These are phyloP conservation scores for Mus minutoides DNA, from an alignment of 2,797 vertebrate species.

Conservation along the genomic window DNA sequence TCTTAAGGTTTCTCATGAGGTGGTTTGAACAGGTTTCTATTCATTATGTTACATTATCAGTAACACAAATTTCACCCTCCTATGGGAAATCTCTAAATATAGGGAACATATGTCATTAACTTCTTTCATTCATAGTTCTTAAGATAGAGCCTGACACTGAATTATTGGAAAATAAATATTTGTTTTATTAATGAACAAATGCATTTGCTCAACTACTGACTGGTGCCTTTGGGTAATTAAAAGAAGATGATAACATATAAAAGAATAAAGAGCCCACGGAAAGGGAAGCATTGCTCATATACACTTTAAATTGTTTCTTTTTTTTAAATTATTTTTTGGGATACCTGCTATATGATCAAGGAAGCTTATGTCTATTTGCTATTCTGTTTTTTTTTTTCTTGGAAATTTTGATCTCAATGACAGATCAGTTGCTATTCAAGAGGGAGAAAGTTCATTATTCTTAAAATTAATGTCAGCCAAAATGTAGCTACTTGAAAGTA, in stretches of 20 bases:
- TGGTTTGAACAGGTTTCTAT: neutral
- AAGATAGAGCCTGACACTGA: neutral
- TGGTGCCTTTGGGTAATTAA: neutral
- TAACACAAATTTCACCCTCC: neutral
- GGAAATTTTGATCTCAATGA: neutral
- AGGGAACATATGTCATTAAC: neutral
- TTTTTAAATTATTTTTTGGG: neutral
- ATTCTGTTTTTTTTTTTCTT: neutral
- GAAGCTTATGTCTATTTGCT: neutral
- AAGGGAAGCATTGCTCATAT: neutral
- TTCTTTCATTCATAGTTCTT: neutral
- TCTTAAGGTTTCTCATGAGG: neutral
- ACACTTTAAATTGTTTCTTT: neutral
- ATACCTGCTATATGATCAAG: neutral
- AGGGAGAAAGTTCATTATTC: neutral
- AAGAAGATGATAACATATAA: constrained; percentile 3
- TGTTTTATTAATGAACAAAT: neutral
- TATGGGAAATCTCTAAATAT: neutral
- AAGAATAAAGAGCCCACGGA: neutral
- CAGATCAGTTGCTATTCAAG: neutral
- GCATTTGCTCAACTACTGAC: neutral
- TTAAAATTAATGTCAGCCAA: neutral
- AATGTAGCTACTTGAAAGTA: neutral
- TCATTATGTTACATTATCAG: neutral
- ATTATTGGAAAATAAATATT: neutral